Percentiles rank a stretch among this genome's conserved stretches.
These are phyloP conservation scores for Cheilosia soror DNA, from an alignment of 2,888 invertebrate genomes.

Conservation along the genomic window DNA sequence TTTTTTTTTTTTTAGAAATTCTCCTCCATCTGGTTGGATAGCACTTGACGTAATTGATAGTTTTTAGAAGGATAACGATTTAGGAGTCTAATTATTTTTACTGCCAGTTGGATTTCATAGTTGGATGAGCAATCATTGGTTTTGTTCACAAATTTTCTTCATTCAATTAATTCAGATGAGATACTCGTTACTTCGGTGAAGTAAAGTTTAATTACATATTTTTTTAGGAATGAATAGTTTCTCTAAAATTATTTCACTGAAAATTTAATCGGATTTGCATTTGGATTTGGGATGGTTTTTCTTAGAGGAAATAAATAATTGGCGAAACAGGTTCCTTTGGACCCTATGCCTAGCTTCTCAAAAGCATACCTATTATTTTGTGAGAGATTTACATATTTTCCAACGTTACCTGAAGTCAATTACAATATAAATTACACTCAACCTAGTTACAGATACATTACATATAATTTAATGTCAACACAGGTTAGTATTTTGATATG, in stretches of 20 bases:
- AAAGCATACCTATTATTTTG: too few relatives aligned
- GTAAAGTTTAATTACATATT: background rate
- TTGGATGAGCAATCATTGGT: constrained; percentile 21
- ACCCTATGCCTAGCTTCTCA: too few relatives aligned
- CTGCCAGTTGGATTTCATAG: constrained; percentile 35
- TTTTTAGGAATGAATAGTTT: background rate
- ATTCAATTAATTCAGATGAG: background rate
- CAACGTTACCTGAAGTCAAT: too few relatives aligned
- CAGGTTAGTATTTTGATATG: too few relatives aligned
- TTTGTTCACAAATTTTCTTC: background rate
- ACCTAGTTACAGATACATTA: too few relatives aligned
- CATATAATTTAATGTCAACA: too few relatives aligned
- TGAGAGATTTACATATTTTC: too few relatives aligned
- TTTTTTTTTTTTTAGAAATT: background rate
- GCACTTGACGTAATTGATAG: constrained; percentile 26
- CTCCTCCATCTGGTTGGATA: background rate
- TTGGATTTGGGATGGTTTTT: too few relatives aligned
- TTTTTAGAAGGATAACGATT: constrained; percentile 36
- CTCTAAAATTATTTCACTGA: background rate
- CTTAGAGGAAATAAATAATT: too few relatives aligned
- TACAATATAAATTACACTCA: too few relatives aligned
- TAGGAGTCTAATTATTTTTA: background rate
- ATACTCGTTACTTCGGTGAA: background rate
- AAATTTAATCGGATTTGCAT: background rate
- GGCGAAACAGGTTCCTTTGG: too few relatives aligned